Evolutionary conservation across 2,797 vertebrate genomes (phyloP).

Genomic region (Esox masquinongy): DNA sequence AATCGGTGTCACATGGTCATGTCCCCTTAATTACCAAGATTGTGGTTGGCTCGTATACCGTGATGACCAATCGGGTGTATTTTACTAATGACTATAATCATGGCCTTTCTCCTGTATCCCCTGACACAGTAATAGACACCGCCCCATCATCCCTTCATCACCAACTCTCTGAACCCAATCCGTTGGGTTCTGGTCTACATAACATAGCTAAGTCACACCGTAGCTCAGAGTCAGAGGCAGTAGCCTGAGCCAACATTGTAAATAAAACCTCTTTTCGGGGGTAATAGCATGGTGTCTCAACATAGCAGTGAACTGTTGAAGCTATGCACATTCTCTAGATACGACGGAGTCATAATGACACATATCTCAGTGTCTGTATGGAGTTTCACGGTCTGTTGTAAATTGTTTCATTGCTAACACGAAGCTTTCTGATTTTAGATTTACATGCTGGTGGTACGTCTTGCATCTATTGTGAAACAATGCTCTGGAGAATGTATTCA

Average conservation of each 20-base stretch:
- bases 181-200: not conserved
- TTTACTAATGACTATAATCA: slow-evolving; percentile 64
- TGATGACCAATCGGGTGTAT: slow-evolving; percentile 44
- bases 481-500: not conserved
- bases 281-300: slow-evolving; percentile 9
- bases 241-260: not conserved
- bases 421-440: not conserved
- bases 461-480: not conserved
- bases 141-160: not conserved
- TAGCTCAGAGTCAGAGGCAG: not conserved
- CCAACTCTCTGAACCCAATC: not conserved
- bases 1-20: slow-evolving; percentile 33
- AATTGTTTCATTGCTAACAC: not conserved
- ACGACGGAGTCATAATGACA: not conserved
- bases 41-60: slow-evolving; percentile 44
- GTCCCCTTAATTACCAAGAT: slow-evolving; percentile 44
- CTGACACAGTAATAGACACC: slow-evolving; percentile 29
- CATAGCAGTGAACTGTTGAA: slow-evolving; percentile 1
- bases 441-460: not conserved
- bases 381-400: not conserved
- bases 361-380: not conserved
- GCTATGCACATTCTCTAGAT: not conserved
- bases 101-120: slow-evolving; percentile 35
- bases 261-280: slow-evolving; percentile 6
- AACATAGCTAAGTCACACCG: too few relatives aligned